A percentile compares a stretch with the other conserved stretches of the same genome.
Conservation (phyloP, 2,113 vertebrate genomes). For the Scartelaos histophorus region DNA sequence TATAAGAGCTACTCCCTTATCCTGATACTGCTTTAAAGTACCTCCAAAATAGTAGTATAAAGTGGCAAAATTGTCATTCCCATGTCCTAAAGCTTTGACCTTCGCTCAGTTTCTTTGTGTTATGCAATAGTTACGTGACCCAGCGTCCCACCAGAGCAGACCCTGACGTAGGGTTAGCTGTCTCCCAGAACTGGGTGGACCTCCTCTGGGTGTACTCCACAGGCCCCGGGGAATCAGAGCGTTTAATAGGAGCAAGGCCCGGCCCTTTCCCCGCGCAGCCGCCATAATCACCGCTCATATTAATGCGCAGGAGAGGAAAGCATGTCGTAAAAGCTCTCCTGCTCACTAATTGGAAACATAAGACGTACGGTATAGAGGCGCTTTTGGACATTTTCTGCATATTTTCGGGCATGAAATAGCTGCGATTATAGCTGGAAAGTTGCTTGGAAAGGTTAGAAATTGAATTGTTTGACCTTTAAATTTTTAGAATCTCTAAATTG, state of each 20-base stretch:
- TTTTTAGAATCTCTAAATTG: neutral
- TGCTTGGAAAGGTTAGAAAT: neutral
- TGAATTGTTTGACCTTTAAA: neutral
- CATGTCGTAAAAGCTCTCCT: conserved; percentile 45
- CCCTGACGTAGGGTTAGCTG: neutral
- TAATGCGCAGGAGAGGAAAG: conserved; percentile 58
- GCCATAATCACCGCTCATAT: conserved; percentile 69
- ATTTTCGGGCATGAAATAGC: neutral
- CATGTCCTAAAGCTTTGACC: neutral
- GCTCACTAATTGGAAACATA: conserved; percentile 72
- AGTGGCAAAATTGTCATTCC: neutral
- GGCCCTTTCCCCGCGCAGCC: conserved; percentile 38
- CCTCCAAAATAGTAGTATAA: neutral
- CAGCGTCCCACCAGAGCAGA: neutral
- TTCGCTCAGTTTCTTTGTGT: neutral
- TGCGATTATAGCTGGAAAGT: neutral
- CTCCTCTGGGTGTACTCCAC: conserved; percentile 36
- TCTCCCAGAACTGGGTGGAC: conserved; percentile 14
- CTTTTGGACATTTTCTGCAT: neutral
- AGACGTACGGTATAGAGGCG: conserved; percentile 45
- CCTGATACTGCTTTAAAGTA: no score
- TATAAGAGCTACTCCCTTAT: no score
- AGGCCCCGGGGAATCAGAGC: conserved; percentile 53
- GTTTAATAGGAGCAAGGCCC: conserved; percentile 59
- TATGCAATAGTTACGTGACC: conserved; percentile 15